phyloP scores from a whole-genome alignment of 2,888 invertebrate genomes.

The Aporophyla nigra region DNA sequence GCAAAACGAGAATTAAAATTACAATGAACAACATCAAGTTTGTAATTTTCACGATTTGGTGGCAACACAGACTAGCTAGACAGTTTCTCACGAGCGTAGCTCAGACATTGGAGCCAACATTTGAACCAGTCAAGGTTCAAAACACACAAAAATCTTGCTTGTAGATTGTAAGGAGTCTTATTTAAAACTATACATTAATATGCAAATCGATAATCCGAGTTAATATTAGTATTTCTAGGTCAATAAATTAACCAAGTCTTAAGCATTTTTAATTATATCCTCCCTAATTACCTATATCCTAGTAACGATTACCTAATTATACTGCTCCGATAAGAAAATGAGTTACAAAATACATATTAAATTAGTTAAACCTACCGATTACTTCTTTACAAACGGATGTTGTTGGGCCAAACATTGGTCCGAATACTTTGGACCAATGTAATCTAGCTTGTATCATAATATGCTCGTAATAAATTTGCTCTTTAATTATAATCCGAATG shows the following conservation, averaged over 20 bases:
- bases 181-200: background rate
- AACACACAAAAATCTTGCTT: background rate
- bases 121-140: constrained; percentile 14
- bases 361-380: background rate
- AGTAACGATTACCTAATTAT: constrained; percentile 35
- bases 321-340: constrained; percentile 27
- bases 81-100: constrained; percentile 52
- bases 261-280: constrained; percentile 42
- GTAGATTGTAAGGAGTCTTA: background rate
- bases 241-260: constrained; percentile 7
- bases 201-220: constrained; percentile 14
- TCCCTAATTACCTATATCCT: constrained; percentile 35
- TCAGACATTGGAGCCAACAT: constrained; percentile 41
- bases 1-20: constrained; percentile 50
- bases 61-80: constrained; percentile 16
- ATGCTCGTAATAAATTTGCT: constrained; percentile 34
- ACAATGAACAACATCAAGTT: constrained; percentile 51
- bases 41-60: constrained; percentile 45
- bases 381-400: background rate
- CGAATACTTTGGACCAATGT: constrained; percentile 7
- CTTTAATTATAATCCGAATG: constrained; percentile 50
- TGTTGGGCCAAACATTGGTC: constrained; percentile 25
- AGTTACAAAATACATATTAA: background rate
- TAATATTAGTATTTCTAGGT: constrained; percentile 23
- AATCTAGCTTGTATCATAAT: constrained; percentile 25